Evolutionary conservation across 2,797 vertebrate species (phyloP), one percentile per base, ranked within the genome.

Genomic region (Oreonectes daqikongensis): DNA sequence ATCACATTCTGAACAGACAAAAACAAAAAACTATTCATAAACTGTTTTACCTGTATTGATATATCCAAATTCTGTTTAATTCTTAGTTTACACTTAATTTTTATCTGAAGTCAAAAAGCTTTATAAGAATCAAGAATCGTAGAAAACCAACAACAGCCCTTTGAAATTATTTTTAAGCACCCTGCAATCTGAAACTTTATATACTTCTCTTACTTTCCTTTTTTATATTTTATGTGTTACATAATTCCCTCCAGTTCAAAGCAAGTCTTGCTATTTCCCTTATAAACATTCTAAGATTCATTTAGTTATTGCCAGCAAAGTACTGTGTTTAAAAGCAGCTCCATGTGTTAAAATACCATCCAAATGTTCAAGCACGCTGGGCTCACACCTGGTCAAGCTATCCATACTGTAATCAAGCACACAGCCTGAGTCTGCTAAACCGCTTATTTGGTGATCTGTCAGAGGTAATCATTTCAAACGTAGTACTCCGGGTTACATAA

Each of bases 391-490:
- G 57, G 63, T 44, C 20, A 40, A 57, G 22, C 76, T 46, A 59
- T 20, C 77, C 66, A 85, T 86, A 84, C 88, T 88, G 82, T 87
- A 87, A 90, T 91, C 89, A 89, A 0, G 18, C 44, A 66, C 75
- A 65, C 80, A 84, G 74, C 81, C 68, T 78, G 80, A 59, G 0
- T 74, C 72, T 20, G 35, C 77, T 65, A 69, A 83, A 72, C 77
- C 85, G 73, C 74, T 83, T 82, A 83, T 87, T 90, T 86, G 81
- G 75, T 42, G 12, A 17, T 40, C 7, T 63, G 74, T 78, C 70
- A 32, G 55, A 81, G 83, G 86, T 85, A 85, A 83, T 70, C 28
- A 32, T 82, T 86, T 88, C 79, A 80, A 83, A 84, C 82, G 18
- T n/a, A 61, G 66, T 44, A 71, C 52, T 53, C 52, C 9, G 50